Evolutionary conservation across 2,113 vertebrate genomes (phyloP).

Genomic region (Xenopus borealis): DNA sequence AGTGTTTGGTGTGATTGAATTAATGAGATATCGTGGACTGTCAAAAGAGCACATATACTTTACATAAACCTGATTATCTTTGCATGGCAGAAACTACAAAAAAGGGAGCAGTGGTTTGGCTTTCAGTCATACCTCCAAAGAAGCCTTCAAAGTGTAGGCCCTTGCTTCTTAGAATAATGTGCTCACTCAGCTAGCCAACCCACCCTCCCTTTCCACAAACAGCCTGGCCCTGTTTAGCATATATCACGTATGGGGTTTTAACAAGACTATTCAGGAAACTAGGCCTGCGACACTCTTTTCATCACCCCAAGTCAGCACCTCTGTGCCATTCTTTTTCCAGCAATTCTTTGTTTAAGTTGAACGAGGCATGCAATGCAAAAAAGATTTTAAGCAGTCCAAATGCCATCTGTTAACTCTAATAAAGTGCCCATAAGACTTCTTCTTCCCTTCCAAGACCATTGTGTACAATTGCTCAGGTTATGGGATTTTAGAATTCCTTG

Average conservation of each 20-base stretch:
- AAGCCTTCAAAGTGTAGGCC: constrained; percentile 77
- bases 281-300: constrained; percentile 75
- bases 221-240: constrained; percentile 77
- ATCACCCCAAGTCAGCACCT: constrained; percentile 66
- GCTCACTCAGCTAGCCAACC: constrained; percentile 68
- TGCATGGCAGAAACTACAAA: constrained; percentile 94
- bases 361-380: constrained; percentile 70
- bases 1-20: constrained; percentile 98
- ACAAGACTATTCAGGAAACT: constrained; percentile 89
- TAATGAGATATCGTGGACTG: constrained; percentile 98
- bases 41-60: constrained; percentile 99
- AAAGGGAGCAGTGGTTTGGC: constrained; percentile 68
- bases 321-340: constrained; percentile 64
- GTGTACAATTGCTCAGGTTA: too few relatives aligned
- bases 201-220: constrained; percentile 70
- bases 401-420: constrained; percentile 65
- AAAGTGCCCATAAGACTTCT: constrained; percentile 54
- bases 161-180: constrained; percentile 72
- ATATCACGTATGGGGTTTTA: constrained; percentile 85
- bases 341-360: constrained; percentile 72
- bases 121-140: constrained; percentile 79
- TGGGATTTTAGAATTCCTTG: too few relatives aligned
- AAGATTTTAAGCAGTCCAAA: constrained; percentile 59
- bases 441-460: too few relatives aligned
- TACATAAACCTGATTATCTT: constrained; percentile 99